Base-by-base conservation (phyloP, 2,113 vertebrate genomes). In the Parus major region DNA sequence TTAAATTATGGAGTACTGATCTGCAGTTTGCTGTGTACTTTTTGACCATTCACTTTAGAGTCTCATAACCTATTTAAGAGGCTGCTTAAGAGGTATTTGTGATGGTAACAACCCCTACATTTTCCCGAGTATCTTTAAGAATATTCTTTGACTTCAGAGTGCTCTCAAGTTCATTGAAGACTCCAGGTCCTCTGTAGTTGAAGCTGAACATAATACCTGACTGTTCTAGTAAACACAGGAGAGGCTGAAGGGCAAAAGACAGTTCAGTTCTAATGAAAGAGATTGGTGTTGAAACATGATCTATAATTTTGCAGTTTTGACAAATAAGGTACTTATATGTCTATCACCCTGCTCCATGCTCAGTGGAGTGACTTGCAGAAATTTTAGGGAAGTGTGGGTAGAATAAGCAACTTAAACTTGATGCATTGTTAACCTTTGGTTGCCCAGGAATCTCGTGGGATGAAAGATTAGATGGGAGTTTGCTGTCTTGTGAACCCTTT, bases 271-370 rank as follows among this genome's bases (percentile, higher is more conserved):
- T 71, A 22, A 44, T 35, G 39, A 22, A 66, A 42, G 33, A 47
- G n/a, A 28, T 47, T 16, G 18, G 13, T 88, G 76, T 41, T 42
- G 42, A 81, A 90, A 92, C 7, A 0, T 6, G 2, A 11, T 44
- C 20, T 87, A 12, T 66, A 10, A 44, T 75, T 73, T n/a, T 64
- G 59, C 42, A 24, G 0, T 87, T 91, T 65, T 85, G 60, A 61
- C 36, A 9, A 24, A 44, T 28, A 12, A 18, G 8, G 7, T 59
- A 27, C 39, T 56, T 42, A 12, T 28, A 12, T 23, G 25, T 29
- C 46, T 10, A 4, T 17, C 44, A 2, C 22, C 16, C 22, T 42
- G 25, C 25, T 75, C 28, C 0, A 0, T 72, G 36, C 44, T 66
- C 65, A 20, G 9, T 5, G 12, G 29, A 11, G 41, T 90, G 57